Conservation (phyloP, 2,888 invertebrate genomes). For the Folsomia candida region DNA sequence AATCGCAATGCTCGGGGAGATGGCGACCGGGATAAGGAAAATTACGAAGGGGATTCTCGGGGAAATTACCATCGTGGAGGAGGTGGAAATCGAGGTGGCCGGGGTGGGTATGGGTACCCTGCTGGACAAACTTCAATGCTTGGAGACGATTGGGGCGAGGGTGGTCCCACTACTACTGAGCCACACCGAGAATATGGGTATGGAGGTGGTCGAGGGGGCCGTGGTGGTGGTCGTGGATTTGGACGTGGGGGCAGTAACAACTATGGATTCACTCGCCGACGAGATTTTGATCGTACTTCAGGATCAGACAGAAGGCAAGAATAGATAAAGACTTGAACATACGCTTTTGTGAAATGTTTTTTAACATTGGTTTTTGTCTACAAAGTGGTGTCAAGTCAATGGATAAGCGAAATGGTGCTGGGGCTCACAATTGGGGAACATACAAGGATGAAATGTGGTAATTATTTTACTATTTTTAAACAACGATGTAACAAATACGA, state of each 20-base stretch:
- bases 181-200: slow-evolving; percentile 42
- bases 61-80: too few species aligned
- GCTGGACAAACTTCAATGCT: neutral
- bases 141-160: slow-evolving; percentile 23
- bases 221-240: slow-evolving; percentile 33
- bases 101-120: slow-evolving; percentile 32
- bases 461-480: neutral
- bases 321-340: too few species aligned
- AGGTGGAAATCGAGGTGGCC: neutral
- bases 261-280: slow-evolving; percentile 72
- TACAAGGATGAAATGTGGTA: slow-evolving; percentile 68
- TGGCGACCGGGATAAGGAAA: neutral
- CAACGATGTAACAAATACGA: too few species aligned
- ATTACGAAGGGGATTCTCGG: too few species aligned
- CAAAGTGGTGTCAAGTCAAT: slow-evolving; percentile 79
- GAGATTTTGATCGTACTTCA: slow-evolving; percentile 91
- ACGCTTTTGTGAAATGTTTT: too few species aligned
- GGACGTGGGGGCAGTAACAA: too few species aligned
- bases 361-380: neutral
- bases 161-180: too few species aligned
- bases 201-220: slow-evolving; percentile 27
- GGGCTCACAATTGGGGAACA: slow-evolving; percentile 94
- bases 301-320: slow-evolving; percentile 84
- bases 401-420: slow-evolving; percentile 91
- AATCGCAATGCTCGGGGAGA: neutral